A percentile compares a stretch with the other conserved stretches of the same genome.
Conservation (phyloP, 2,797 vertebrate species). For the Typhlichthys eigenmanni region DNA sequence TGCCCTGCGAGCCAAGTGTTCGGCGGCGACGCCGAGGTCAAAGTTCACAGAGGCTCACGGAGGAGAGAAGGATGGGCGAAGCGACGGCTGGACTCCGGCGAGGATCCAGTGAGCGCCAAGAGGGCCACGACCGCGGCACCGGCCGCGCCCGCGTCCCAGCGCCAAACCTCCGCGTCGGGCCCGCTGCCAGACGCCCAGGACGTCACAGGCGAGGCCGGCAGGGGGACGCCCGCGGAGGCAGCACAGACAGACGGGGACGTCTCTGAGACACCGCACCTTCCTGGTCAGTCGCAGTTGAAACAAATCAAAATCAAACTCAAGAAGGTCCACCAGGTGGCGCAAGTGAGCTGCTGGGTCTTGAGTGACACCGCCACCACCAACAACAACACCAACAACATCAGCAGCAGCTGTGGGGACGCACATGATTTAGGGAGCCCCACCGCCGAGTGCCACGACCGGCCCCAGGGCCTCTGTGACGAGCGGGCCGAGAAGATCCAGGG, state of each 20-base stretch:
- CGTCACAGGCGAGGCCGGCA: not conserved
- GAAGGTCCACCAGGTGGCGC: not conserved
- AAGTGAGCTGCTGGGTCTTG: slow-evolving; percentile 1
- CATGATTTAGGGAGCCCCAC: too few species aligned
- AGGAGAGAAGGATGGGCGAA: slow-evolving; percentile 12
- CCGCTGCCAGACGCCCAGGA: not conserved
- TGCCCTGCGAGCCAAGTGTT: not conserved
- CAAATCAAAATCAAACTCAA: too few species aligned
- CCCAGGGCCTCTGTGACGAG: not conserved
- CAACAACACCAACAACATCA: slow-evolving; percentile 15
- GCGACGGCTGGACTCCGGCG: slow-evolving; percentile 17
- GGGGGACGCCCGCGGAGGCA: not conserved
- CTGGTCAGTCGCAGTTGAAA: too few species aligned
- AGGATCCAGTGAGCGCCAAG: slow-evolving; percentile 27
- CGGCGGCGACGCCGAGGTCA: too few species aligned
- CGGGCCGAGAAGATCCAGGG: not conserved
- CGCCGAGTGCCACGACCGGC: too few species aligned
- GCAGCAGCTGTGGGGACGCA: slow-evolving; percentile 5
- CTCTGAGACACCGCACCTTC: slow-evolving; percentile 6
- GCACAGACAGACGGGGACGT: slow-evolving; percentile 17
- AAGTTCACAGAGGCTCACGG: not conserved
- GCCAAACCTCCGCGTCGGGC: not conserved
- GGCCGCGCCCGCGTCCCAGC: not conserved
- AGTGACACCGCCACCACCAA: slow-evolving; percentile 11
- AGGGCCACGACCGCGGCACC: slow-evolving; percentile 9